Evolutionary conservation across 1,140 invertebrate genomes (phyloP), one percentile per base, ranked within the genome.

Genomic region (Pygmarrhopalites habei): DNA sequence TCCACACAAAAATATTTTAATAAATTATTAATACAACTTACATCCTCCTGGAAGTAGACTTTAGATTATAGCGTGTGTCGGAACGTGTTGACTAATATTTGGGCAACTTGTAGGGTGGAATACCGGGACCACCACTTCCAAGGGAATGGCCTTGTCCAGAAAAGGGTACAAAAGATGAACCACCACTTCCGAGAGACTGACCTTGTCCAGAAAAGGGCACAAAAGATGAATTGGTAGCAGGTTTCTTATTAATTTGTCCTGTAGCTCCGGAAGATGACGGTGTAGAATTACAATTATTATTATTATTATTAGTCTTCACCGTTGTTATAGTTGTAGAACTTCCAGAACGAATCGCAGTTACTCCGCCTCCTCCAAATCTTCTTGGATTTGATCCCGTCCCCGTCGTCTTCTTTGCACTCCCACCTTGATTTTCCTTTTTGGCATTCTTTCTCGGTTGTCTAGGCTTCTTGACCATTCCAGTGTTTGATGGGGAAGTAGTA

Each of bases 131-230:
- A 41, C 39, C 39, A n/a, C 43, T 29, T 30, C 58, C 58, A 4
- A 59, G 25, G 44, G 19, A 21, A 30, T 30, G 5, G 10, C 58
- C 58, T 47, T 59, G 14, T 19, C 58, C 58, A 1, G 58, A 59
- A 21, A 59, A 59, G 5, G 58, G 41, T 3, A 59, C 15, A 2
- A 59, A 46, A 12, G 41, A 23, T 21, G 19, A 21, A 30, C n/a
- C 28, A 23, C n/a, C 30, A 5, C n/a, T 26, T 29, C 47, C 39
- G 23, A 12, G 26, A 10, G 15, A 17, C 52, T 25, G 12, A 10
- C 14, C 28, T 30, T 55, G 23, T 28, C 15, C 21, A 25, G n/a
- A n/a, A n/a, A n/a, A n/a, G n/a, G n/a, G n/a, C n/a, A n/a, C 15
- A 14, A 28, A 30, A 12, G 10, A 28, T 5, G 23, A 10, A n/a